Base-by-base conservation (phyloP, 2,113 vertebrate genomes). In the Chlamydotis undulata region DNA sequence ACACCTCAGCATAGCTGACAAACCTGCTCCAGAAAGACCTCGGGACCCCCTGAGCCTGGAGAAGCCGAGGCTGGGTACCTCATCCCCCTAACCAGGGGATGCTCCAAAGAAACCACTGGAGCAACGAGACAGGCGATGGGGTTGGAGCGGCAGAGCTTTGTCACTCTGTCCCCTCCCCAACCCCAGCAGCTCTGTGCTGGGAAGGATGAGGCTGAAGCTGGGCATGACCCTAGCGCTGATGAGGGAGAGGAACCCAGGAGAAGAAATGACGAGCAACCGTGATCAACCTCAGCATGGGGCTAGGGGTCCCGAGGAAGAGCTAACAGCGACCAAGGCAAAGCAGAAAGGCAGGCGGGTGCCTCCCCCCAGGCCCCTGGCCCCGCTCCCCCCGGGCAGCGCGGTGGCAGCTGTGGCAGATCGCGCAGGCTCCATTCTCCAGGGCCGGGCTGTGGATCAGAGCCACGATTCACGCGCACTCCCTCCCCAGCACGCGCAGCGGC, bases 321-420 rank as follows among this genome's bases (percentile, higher is more conserved):
- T 50, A 50, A 50, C 49, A 23, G 49, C 21, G 0, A 47, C 14
- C 60, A 25, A 33, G 19, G 29, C 31, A 64, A 75, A 63, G 67
- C 50, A 28, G 41, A 52, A 45, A 24, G 49, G 87, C 75, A 53
- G 22, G 6, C 6, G 8, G 31, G 24, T 50, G 52, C 28, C 25
- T 41, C 6, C 28, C 31, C 31, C 10, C 5, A 37, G 37, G 35
- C 7, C 23, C 11, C 12, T 4, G 6, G 19, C 31, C 33, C 67
- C 1, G 1, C 39, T 41, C 17, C 25, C 18, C 7, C 7, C 0
- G 0, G 26, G 33, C 75, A 23, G 41, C 0, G 1, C 37, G 7
- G 61, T 1, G 17, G 26, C 55, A 87, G 37, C 64, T 65, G 5
- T 16, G 3, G 70, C 6, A 3, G 70, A 41, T 39, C 5, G 0